Percentiles rank a stretch among this genome's conserved stretches.
Evolutionary conservation across 2,113 vertebrate species (phyloP).

Genomic region (Orthonyx spaldingii): DNA sequence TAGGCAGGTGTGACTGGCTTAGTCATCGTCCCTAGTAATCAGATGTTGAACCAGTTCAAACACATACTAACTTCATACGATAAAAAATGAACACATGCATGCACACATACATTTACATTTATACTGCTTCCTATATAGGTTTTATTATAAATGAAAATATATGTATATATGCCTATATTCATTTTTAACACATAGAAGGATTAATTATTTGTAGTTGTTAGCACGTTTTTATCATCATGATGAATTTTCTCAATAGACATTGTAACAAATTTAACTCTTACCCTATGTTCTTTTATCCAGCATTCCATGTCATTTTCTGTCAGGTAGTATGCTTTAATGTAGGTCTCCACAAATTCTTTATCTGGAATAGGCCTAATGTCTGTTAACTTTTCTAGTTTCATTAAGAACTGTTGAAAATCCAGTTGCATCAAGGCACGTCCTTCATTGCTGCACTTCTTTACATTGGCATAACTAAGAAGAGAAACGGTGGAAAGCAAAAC

Average conservation of each 20-base stretch:
- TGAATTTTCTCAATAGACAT: neutral
- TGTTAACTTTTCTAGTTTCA: constrained; percentile 97
- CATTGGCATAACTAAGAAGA: constrained; percentile 87
- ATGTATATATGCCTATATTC: neutral
- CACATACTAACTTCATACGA: neutral
- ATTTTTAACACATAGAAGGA: neutral
- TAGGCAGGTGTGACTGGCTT: neutral
- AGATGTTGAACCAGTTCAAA: neutral
- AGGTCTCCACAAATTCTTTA: constrained; percentile 97
- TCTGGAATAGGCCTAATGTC: constrained; percentile 97
- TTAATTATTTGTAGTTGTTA: neutral
- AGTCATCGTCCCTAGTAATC: neutral
- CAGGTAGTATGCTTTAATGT: constrained; percentile 98
- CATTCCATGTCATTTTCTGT: constrained; percentile 98
- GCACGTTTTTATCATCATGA: neutral
- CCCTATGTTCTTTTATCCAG: constrained; percentile 98
- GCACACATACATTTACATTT: neutral
- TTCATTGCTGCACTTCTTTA: constrained; percentile 98
- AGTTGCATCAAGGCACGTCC: constrained; percentile 97
- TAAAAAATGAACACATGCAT: neutral
- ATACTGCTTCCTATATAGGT: neutral
- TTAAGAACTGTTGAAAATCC: constrained; percentile 98
- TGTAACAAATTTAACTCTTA: constrained; percentile 63
- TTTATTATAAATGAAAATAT: neutral
- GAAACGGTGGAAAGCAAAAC: neutral